A percentile compares a stretch with the other conserved stretches of the same genome.
Evolutionary conservation across 2,113 vertebrate species (phyloP).

Genomic region (Archocentrus centrarchus): DNA sequence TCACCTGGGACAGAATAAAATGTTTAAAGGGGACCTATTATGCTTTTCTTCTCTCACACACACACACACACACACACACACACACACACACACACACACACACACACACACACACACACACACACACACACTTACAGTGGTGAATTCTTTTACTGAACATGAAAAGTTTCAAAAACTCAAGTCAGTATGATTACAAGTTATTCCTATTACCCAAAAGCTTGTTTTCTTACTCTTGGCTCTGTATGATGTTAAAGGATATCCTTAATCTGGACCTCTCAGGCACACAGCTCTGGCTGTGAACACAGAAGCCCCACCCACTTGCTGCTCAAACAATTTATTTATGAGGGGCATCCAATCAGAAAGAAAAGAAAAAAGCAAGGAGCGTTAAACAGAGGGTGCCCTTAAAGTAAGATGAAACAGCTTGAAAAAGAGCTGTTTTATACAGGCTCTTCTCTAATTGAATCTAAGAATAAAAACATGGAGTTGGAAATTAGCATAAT

Average conservation of each 20-base stretch:
- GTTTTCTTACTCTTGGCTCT: neutral
- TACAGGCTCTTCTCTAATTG: neutral
- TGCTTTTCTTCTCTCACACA: neutral
- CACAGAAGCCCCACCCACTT: neutral
- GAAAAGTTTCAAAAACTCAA: neutral
- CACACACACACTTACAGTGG: neutral
- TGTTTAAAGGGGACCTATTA: neutral
- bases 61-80: neutral
- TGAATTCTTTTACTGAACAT: neutral
- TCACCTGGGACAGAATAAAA: conserved; percentile 67
- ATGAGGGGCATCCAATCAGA: neutral
- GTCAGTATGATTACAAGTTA: neutral
- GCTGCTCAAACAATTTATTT: neutral
- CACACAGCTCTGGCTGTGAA: neutral
- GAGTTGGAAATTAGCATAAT: neutral
- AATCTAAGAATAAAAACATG: neutral
- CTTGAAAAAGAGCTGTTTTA: neutral
- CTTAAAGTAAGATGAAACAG: neutral
- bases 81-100: neutral
- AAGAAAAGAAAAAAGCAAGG: neutral
- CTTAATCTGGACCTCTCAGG: neutral
- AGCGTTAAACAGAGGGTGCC: neutral
- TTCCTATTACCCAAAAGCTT: neutral
- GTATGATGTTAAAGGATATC: neutral
- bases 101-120: neutral